Conservation (phyloP, 2,113 vertebrate genomes). For the Muntiacus muntjak region DNA sequence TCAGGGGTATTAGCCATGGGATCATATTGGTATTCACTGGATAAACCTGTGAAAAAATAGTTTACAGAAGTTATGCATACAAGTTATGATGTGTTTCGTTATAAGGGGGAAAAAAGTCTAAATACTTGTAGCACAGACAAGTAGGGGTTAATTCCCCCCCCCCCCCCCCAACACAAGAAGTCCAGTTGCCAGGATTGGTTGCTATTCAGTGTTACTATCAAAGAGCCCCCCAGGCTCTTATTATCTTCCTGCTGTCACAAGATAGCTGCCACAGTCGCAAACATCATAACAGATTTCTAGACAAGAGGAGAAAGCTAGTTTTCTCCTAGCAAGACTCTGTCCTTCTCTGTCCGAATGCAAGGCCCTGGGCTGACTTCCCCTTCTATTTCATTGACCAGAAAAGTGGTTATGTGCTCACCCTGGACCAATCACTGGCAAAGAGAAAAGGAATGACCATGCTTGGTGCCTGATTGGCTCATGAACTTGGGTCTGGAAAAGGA, state of each 20-base stretch:
- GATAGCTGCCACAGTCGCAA: slow-evolving; percentile 31
- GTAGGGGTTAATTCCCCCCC: not conserved
- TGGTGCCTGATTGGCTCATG: not conserved
- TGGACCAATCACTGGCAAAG: not conserved
- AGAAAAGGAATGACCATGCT: not conserved
- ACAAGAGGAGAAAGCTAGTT: slow-evolving; percentile 6
- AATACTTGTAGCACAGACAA: not conserved
- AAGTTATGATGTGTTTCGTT: not conserved
- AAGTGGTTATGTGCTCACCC: not conserved
- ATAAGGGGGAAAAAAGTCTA: not conserved
- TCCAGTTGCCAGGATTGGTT: slow-evolving; percentile 18
- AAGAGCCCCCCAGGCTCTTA: slow-evolving; percentile 28
- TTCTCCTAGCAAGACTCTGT: slow-evolving; percentile 25
- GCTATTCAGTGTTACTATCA: slow-evolving; percentile 33
- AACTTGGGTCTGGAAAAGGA: not conserved
- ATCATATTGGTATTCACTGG: not conserved
- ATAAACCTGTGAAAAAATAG: not conserved
- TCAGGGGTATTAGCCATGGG: not conserved
- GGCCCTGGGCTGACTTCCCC: not conserved
- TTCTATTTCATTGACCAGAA: not conserved
- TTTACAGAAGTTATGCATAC: not conserved
- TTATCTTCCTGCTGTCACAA: slow-evolving; percentile 44
- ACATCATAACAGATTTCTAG: slow-evolving; percentile 21
- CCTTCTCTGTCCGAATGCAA: not conserved
- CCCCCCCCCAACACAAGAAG: not conserved